Base-by-base conservation (phyloP, 1,140 invertebrate genomes). In the Drosophila gunungcola region DNA sequence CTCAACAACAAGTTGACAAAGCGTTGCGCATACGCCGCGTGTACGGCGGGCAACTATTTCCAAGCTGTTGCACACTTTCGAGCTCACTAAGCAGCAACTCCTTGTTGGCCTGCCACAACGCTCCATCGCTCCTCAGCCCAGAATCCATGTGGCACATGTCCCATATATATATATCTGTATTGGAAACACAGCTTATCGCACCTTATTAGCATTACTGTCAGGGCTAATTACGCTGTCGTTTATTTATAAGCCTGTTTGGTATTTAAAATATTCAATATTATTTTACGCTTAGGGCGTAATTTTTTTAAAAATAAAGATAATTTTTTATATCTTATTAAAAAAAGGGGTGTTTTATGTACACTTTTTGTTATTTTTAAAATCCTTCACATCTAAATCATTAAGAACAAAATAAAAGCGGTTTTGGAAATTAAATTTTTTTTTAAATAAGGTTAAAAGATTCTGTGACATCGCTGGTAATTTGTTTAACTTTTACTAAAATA, bases 31-130 rank as follows among this genome's bases (percentile, higher is more conserved):
- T 86, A 83, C 83, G 83, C 74, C 61, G 58, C 64, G 69, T 82
- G 34, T 79, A 64, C 63, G 41, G 54, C 55, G 43, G 52, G 77
- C 69, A 80, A 89, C 73, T 70, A 80, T 88, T 89, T 89, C 84
- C 84, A 84, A 85, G 84, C 84, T 89, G 84, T 80, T 89, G 85
- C 77, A 89, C 84, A 75, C 64, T 90, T 84, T 88, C 84, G 63
- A 68, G 67, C 80, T 84, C 84, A 89, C 80, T 88, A 73, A 73
- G 60, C 84, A 85, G 43, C 51, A 46, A 54, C 73, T 32, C 49
- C 58, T 76, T 70, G 68, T 74, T 70, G 68, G 56, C 78, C 27
- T 73, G 56, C 48, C 55, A 60, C 58, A 29, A 13, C 5, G 36
- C 45, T 25, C 5, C 34, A 38, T 53, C 25, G 73, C 42, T 0